Base-by-base conservation (phyloP, 2,797 vertebrate species). In the Sebastes reedi region DNA sequence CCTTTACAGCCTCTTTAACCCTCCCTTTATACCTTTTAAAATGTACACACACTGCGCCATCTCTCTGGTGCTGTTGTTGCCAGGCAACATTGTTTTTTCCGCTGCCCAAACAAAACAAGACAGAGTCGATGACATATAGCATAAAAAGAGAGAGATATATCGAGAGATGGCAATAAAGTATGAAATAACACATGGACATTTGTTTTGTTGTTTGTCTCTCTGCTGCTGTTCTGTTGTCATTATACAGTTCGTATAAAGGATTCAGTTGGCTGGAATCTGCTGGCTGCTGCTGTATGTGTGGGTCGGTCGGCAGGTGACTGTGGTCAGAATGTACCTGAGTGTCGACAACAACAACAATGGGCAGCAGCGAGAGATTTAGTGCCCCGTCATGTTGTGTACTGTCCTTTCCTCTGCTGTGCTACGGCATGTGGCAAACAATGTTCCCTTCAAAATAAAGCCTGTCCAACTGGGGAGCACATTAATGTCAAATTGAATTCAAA, bases 41-140 rank as follows among this genome's bases (percentile, higher is more conserved):
- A 75, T 27, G 67, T 50, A 73, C 67, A 86, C 58, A 24, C 72
- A 52, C 75, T 27, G 55, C 16, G 1, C 78, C 72, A 77, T 82
- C 67, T 74, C 75, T 67, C 75, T 83, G 78, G 67, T 22, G 55
- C 79, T 72, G 83, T 61, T 67, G 93, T 95, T 94, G 89, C 93
- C 89, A 86, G 81, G 94, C 93, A 94, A 95, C 90, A 82, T 87
- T 91, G 84, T 92, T 91, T 92, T 91, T 92, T 90, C 64, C 75
- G 77, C 79, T 81, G 72, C 70, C 83, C 84, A 90, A 76, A 87
- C 72, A 75, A 77, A 66, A 56, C 22, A 34, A 22, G 11, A 39
- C 8, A 67, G 6, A 59, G 54, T 50, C 10, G 55, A 61, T 73
- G 75, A 85, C 66, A 61, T 77, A 80, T 71, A 60, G 55, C 50